Evolutionary conservation across 1,140 invertebrate species (phyloP), one percentile per base, ranked within the genome.

Genomic region (Physella acuta): DNA sequence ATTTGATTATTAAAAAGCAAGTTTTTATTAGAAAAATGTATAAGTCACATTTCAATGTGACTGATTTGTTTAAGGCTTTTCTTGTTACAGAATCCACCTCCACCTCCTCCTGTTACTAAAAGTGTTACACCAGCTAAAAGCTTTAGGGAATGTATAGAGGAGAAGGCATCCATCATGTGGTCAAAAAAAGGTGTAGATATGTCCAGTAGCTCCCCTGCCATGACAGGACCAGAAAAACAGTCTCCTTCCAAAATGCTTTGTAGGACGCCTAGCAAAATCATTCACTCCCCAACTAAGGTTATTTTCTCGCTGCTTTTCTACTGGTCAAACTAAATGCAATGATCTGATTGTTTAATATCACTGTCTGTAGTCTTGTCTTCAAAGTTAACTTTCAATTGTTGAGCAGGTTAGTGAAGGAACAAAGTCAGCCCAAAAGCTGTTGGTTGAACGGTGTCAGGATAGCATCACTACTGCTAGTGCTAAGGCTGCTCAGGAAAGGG

Each of bases 361-460:
- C 39, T 44, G 39, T 44, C 39, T 44, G 8, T 44, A 11, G 39
- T 44, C 39, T 44, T 8, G 39, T 44, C 20, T 11, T 44, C 8
- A 44, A n/a, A 24, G 8, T 14, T 55, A 20, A 30, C 33, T 60
- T 60, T 60, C 26, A 31, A 60, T 60, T 30, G 4, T 31, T 30
- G 4, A 34, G 0, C 78, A 79, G 55, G 75, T 78, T 4, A 79
- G 79, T 49, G 72, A 75, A 52, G 76, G 81, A 16, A 81, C 79
- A 31, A 81, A 81, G 58, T 70, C 70, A 11, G 76, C 83, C 14
- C 82, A 85, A 30, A 76, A 82, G 55, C 71, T 72, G 36, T 64
- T 85, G 39, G 52, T 80, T 59, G 75, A 81, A 31, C 75, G 78
- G 73, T 73, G 71, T 2, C 72, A 76, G 59, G 71, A 71, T 55